A percentile compares a stretch with the other conserved stretches of the same genome.
phyloP scores from a whole-genome alignment of 2,888 invertebrate genomes.

The Tachina lurida region DNA sequence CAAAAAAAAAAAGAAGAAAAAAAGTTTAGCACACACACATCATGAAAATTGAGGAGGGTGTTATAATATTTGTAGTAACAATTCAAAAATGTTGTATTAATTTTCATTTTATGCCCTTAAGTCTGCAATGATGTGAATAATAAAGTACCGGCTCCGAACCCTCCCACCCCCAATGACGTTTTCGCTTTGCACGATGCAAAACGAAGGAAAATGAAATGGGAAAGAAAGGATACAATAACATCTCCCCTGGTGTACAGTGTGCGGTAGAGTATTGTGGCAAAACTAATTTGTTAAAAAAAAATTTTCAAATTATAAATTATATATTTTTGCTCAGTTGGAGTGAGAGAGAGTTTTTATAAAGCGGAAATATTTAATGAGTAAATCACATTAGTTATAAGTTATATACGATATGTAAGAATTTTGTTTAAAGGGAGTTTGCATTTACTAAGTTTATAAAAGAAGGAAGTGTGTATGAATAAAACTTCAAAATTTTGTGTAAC shows the following conservation, averaged over 20 bases:
- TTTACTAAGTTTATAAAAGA: neutral
- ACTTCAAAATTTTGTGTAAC: neutral
- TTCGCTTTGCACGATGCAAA: constrained; percentile 8
- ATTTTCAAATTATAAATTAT: constrained; percentile 25
- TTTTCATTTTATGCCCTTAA: constrained; percentile 70
- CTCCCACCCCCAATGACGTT: constrained; percentile 33
- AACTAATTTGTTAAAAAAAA: constrained; percentile 69
- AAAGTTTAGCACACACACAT: neutral
- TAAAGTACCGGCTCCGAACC: constrained; percentile 24
- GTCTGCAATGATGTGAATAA: constrained; percentile 64
- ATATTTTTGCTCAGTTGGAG: constrained; percentile 3
- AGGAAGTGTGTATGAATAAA: neutral
- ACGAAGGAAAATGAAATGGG: constrained; percentile 25
- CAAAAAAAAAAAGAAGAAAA: neutral
- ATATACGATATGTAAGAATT: constrained; percentile 40
- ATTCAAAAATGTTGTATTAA: constrained; percentile 65
- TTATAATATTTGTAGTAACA: constrained; percentile 69
- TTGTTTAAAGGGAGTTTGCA: constrained; percentile 54
- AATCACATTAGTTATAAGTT: constrained; percentile 62
- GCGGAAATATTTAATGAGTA: constrained; percentile 28
- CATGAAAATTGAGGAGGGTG: constrained; percentile 54
- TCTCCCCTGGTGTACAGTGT: constrained; percentile 66
- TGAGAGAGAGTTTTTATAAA: neutral
- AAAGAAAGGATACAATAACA: constrained; percentile 65
- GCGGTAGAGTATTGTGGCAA: constrained; percentile 68